Base-by-base conservation (phyloP, 2,888 invertebrate genomes). In the Liposcelis brunnea region DNA sequence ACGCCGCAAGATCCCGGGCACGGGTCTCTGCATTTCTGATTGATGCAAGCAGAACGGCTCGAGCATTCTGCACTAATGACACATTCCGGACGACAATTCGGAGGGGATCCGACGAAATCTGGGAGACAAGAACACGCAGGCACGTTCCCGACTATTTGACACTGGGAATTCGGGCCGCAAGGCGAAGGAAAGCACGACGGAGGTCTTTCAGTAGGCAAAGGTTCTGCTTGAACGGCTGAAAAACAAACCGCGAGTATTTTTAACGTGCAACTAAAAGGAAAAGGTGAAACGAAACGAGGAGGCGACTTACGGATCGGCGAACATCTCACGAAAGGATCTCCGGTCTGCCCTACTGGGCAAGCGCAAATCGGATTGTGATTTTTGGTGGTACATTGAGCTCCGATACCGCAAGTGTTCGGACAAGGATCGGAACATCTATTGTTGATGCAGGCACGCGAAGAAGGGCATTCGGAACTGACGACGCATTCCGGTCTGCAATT, bases 1-100 rank as follows among this genome's bases (percentile, higher is more conserved):
- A 79, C 68, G 12, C 85, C 85, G 55, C 86, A 86, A 0, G 84
- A 83, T 8, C 84, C 83, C 11, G 78, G 75, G 52, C 86, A 87
- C 19, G 86, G 86, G 64, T 86, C 81, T 58, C 74, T 71, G 60
- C 87, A 87, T 62, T 75, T 80, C 58, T 80, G 77, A 56, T 80
- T 76, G 33, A 84, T 75, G 55, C 85, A 82, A 8, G 83, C 82
- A 48, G 77, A 67, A 43, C 77, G 75, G 49, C 78, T 78, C 40
- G 79, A 74, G 57, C 86, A 86, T 61, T 85, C 85, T 0, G 81
- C 77, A 58, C 77, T 83, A 4, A 83, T 66, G 1, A 78, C 74
- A 59, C 85, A 85, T 62, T 85, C 83, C 1, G 84, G 84, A 49
- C 83, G 70, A 56, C 84, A 85, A 45, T 72, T 74, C 2, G 84